Conservation (phyloP, 2,797 vertebrate genomes). For the Lerista edwardsae region DNA sequence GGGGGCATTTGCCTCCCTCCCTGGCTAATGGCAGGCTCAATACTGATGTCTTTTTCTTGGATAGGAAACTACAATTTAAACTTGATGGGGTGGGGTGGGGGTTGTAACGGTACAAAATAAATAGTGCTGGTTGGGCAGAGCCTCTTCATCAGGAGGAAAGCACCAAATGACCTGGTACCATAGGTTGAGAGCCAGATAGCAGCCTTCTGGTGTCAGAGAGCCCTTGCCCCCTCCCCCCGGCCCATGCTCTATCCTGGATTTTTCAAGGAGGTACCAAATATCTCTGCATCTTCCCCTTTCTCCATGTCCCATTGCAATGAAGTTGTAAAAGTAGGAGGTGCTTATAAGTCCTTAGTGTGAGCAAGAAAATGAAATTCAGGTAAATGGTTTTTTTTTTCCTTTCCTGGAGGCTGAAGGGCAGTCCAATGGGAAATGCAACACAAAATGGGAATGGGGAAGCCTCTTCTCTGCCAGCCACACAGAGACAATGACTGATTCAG, state of each 20-base stretch:
- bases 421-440: background rate
- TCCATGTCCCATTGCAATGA: too few species aligned
- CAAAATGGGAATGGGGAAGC: background rate
- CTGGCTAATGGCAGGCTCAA: too few species aligned
- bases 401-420: background rate
- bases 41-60: constrained; percentile 29
- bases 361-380: background rate
- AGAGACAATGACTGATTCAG: background rate
- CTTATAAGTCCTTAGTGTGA: background rate
- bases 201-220: background rate
- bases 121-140: background rate
- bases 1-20: too few species aligned
- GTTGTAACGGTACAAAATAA: too few species aligned
- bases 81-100: constrained; percentile 3
- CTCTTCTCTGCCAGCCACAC: too few species aligned
- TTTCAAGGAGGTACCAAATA: background rate
- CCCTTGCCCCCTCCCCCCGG: too few species aligned
- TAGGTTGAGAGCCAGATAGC: too few species aligned
- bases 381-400: background rate
- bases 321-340: background rate
- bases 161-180: too few species aligned
- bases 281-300: background rate
- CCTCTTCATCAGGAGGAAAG: background rate
- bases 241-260: too few species aligned
- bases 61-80: constrained; percentile 61